Base-by-base conservation (phyloP, 2,888 invertebrate genomes). In the Chesias legatella region DNA sequence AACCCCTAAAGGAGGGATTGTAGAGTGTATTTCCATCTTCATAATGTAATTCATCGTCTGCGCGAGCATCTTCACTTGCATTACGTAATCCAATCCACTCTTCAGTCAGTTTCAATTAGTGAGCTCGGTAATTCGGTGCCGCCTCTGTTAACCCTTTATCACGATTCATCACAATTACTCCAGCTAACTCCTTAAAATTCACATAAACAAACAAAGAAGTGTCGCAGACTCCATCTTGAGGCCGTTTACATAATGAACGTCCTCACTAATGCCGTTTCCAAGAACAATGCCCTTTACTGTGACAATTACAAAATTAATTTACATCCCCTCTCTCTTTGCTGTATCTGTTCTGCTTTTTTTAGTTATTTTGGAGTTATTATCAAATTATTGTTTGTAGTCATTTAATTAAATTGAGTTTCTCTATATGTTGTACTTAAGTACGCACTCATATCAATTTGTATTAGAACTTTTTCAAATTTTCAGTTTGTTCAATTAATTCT, bases 231-330 rank as follows among this genome's bases (percentile, higher is more conserved):
- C 40, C 43, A 34, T 43, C 10, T 30, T 10, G 21, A 23, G 10
- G n/a, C 10, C 40, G 29, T 50, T 33, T 25, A 33, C 32, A 30
- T 46, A 43, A 45, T 43, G 38, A 50, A 53, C 39, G 41, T 41
- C 36, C 34, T 33, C 45, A 48, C 43, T 53, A 45, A 33, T 35
- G 44, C 47, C 41, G 48, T 54, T 51, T 45, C 33, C 23, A 28
- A 26, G 27, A 41, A 53, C 53, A 55, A 51, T 50, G 45, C 37
- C 35, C 37, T 46, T 44, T 40, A 28, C 53, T 43, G 48, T 28
- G 42, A 48, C 48, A 54, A 58, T 56, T 55, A 55, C 40, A 43
- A 44, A 49, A 48, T 54, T 53, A 48, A 58, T 58, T 56, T 47
- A 50, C 49, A 52, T 54, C 42, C 43, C 42, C 43, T 40, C 45